phyloP scores from a whole-genome alignment of 2,113 vertebrate species.

The Chionodraco myersi region DNA sequence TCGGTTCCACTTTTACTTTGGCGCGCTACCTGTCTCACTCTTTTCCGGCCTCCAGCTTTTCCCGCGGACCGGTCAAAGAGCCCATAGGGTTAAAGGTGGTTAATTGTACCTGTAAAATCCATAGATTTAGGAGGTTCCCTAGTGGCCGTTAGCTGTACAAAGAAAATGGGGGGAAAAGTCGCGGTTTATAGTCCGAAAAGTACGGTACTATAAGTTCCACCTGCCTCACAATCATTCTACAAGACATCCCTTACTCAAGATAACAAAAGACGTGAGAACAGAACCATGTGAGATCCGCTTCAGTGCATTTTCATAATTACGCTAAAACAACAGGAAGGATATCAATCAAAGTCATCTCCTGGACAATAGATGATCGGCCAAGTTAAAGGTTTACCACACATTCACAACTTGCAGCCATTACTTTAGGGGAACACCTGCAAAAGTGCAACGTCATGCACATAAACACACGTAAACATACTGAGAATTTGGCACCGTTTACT shows the following conservation, averaged over 20 bases:
- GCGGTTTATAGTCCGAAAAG: too few species aligned
- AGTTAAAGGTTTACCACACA: slow-evolving; percentile 16
- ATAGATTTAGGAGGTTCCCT: too few species aligned
- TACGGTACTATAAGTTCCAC: slow-evolving; percentile 11
- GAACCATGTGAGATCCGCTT: slow-evolving; percentile 30
- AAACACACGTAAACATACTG: slow-evolving; percentile 41
- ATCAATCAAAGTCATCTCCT: slow-evolving; percentile 36
- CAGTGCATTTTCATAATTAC: slow-evolving; percentile 46
- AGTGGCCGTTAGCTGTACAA: too few species aligned
- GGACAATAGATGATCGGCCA: slow-evolving; percentile 3
- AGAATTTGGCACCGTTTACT: slow-evolving; percentile 22
- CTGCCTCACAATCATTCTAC: slow-evolving; percentile 3
- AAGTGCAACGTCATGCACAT: slow-evolving; percentile 28
- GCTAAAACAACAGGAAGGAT: slow-evolving; percentile 18
- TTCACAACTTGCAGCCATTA: slow-evolving; percentile 30
- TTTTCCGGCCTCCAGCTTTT: too few species aligned
- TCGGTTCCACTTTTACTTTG: too few species aligned
- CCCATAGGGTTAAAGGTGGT: too few species aligned
- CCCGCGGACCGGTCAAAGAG: too few species aligned
- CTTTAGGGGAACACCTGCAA: slow-evolving; percentile 58
- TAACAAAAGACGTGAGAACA: slow-evolving; percentile 19
- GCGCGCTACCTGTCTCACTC: too few species aligned
- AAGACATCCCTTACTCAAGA: slow-evolving; percentile 12
- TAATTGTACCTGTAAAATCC: too few species aligned
- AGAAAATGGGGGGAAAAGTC: too few species aligned